Percentiles rank a stretch among this genome's conserved stretches.
phyloP scores from a whole-genome alignment of 2,113 vertebrate species.

The Chloropsis hardwickii region DNA sequence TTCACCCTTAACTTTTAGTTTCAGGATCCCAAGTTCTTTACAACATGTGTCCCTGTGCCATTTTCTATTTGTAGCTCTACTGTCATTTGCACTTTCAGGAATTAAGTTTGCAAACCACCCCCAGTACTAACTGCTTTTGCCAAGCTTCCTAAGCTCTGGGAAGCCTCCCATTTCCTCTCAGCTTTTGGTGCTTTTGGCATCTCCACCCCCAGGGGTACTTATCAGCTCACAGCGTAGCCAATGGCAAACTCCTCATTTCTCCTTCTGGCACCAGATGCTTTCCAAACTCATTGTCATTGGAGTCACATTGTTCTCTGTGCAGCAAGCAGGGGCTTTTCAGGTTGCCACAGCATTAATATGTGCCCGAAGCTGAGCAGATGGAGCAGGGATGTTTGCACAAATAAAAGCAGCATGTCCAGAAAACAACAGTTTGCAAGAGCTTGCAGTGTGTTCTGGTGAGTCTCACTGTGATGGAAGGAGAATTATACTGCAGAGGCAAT shows the following conservation, averaged over 20 bases:
- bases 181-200: not conserved
- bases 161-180: not conserved
- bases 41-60: not conserved
- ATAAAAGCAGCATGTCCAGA: conserved; percentile 4
- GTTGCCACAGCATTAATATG: not conserved
- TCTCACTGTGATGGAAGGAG: not conserved
- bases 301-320: not conserved
- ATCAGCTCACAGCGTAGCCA: rapidly evolving
- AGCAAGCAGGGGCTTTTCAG: not conserved
- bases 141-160: not conserved
- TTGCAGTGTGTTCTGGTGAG: not conserved
- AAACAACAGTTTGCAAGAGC: not conserved
- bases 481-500: not conserved
- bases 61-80: not conserved
- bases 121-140: not conserved
- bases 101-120: not conserved
- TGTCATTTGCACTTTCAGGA: not conserved
- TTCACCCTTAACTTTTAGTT: not conserved
- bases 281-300: not conserved
- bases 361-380: conserved; percentile 11
- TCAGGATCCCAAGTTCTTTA: not conserved
- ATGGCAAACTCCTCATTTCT: not conserved
- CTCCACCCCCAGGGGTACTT: not conserved
- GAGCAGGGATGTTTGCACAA: not conserved
- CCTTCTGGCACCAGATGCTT: not conserved